phyloP scores from a whole-genome alignment of 2,113 vertebrate genomes.

The Eonycteris spelaea region DNA sequence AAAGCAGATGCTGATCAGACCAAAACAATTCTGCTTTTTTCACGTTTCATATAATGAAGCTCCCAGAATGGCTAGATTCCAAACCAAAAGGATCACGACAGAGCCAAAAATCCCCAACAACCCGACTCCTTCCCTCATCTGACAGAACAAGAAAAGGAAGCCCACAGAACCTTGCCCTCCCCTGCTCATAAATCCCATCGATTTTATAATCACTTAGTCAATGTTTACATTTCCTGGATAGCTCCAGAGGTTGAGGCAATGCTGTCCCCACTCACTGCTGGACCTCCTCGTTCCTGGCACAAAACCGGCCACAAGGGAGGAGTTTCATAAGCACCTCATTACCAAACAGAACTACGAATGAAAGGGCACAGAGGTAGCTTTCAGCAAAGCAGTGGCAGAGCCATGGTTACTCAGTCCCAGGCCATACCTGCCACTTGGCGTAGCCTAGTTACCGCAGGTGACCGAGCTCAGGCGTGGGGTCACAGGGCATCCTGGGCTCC shows the following conservation, averaged over 20 bases:
- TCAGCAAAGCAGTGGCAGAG: not conserved
- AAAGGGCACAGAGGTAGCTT: not conserved
- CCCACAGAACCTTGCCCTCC: not conserved
- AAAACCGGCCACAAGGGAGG: not conserved
- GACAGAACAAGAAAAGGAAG: not conserved
- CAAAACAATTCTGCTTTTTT: not conserved
- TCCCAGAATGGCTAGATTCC: not conserved
- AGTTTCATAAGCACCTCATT: not conserved
- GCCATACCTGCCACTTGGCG: fast-evolving
- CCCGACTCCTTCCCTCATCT: not conserved
- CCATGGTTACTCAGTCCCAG: not conserved
- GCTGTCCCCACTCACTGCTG: not conserved
- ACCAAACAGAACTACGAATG: not conserved
- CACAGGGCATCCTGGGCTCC: not conserved
- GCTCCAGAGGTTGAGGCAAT: not conserved
- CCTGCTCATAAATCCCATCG: not conserved
- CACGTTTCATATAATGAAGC: not conserved
- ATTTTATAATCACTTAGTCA: not conserved
- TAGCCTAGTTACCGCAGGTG: not conserved
- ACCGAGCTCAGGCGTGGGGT: fast-evolving
- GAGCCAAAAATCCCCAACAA: not conserved
- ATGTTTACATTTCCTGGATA: not conserved
- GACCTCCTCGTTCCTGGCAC: not conserved
- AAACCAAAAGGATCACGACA: not conserved
- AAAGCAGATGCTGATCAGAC: not conserved